Base-by-base conservation (phyloP, 2,888 invertebrate species). In the Volucella bombylans region DNA sequence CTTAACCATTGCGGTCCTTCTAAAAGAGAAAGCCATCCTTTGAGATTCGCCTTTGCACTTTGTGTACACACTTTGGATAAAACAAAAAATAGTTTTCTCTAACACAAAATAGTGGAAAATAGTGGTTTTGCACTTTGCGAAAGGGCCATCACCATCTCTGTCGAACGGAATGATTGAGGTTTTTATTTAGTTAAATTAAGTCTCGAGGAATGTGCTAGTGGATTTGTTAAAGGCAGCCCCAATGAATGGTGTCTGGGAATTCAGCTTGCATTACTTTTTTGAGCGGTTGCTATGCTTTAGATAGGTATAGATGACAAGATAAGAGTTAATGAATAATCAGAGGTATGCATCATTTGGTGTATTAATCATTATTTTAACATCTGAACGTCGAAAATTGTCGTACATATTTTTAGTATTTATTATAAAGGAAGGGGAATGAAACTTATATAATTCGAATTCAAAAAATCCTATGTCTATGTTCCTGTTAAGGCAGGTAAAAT, bases 1-100 rank as follows among this genome's bases (percentile, higher is more conserved):
- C 69, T 64, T 71, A 2, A 23, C 23, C 23, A 23, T 23, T 78
- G 69, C 47, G 55, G 62, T 78, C 41, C 69, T 52, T 64, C 4
- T 23, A 23, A 47, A 11, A 78, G 59, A 31, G 43, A 71, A 65
- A 71, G 41, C 23, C 64, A 59, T 71, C 78, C 71, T 78, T 78
- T 78, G 78, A 78, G 50, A 57, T 64, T 57, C 54, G 72, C 47
- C 11, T 45, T 14, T 47, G 62, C 23, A 54, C 3, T 23, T 23
- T 23, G 23, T 14, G 10, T 14, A 1, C 10, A 62, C 18, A 49
- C 39, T 68, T 68, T 61, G 45, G 23, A 61, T 50, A 41, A 54
- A 61, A 41, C 38, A 54, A 31, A 73, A 73, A 43, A 15, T n/a
- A 23, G 54, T 54, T 55, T 62, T 77, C 18, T 15, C 11, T 15